Evolutionary conservation across 2,113 vertebrate genomes (phyloP).

Genomic region (Nicator chloris): DNA sequence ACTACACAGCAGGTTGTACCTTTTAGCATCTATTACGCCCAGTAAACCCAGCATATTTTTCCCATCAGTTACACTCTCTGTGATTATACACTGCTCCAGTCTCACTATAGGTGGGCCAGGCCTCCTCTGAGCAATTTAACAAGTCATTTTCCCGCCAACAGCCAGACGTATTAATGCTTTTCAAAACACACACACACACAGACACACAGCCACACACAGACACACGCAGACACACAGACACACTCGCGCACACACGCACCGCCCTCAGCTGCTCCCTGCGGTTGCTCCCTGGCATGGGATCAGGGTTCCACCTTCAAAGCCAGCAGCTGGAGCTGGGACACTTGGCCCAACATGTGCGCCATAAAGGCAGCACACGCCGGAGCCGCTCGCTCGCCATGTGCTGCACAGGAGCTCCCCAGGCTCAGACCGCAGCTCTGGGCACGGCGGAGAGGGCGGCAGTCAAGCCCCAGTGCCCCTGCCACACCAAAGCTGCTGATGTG

Average conservation of each 20-base stretch:
- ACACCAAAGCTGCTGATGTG: background rate
- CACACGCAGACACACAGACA: background rate
- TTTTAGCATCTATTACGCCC: conserved; percentile 52
- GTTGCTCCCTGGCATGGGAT: background rate
- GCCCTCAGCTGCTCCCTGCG: background rate
- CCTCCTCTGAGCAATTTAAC: conserved; percentile 41
- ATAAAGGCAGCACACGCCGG: rapidly evolving
- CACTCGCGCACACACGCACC: rapidly evolving
- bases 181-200: background rate
- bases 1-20: conserved; percentile 43
- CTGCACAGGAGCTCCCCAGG: background rate
- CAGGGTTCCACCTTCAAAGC: background rate
- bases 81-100: conserved; percentile 9
- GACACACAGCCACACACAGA: rapidly evolving
- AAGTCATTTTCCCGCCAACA: background rate
- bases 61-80: conserved; percentile 33
- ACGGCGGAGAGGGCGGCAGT: rapidly evolving
- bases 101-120: conserved; percentile 48
- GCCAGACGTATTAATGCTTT: background rate
- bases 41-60: conserved; percentile 52
- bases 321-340: background rate
- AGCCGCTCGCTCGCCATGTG: rapidly evolving
- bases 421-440: rapidly evolving
- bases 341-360: background rate
- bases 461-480: rapidly evolving